Percentiles rank a stretch among this genome's conserved stretches.
phyloP scores from a whole-genome alignment of 2,113 vertebrate species.

The Myxocyprinus asiaticus region DNA sequence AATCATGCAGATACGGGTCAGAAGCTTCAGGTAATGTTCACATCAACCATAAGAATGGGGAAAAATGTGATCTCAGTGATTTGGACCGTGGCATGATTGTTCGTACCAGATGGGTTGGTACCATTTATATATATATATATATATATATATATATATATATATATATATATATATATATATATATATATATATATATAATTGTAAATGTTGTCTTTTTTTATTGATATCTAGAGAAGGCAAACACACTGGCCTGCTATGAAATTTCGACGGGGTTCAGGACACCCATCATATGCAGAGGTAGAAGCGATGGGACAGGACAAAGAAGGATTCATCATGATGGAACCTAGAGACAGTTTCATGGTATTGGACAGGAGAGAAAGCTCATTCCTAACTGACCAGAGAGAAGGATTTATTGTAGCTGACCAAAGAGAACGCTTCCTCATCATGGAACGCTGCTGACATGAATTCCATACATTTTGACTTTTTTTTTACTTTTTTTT shows the following conservation, averaged over 20 bases:
- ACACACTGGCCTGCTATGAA: slow-evolving; percentile 94
- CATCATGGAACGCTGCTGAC: slow-evolving; percentile 62
- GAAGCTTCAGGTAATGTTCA: too few relatives aligned
- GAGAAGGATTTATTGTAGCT: slow-evolving; percentile 72
- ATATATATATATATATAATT: too few relatives aligned
- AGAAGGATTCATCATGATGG: slow-evolving; percentile 75
- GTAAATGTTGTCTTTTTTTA: background rate
- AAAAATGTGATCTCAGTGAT: too few relatives aligned
- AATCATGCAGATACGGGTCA: too few relatives aligned
- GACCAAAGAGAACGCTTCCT: slow-evolving; percentile 74
- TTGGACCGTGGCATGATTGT: too few relatives aligned
- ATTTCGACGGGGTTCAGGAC: slow-evolving; percentile 90
- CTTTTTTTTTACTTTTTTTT: background rate
- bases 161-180: too few relatives aligned
- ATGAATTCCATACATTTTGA: background rate
- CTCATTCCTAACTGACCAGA: slow-evolving; percentile 61
- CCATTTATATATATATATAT: too few relatives aligned
- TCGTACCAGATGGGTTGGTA: too few relatives aligned
- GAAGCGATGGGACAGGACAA: slow-evolving; percentile 85
- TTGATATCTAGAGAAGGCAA: slow-evolving; percentile 80
- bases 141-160: too few relatives aligned
- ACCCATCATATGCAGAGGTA: slow-evolving; percentile 91
- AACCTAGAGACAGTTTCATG: slow-evolving; percentile 76
- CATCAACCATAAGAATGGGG: too few relatives aligned
- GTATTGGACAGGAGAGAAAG: slow-evolving; percentile 83